Evolutionary conservation across 2,888 invertebrate genomes (phyloP), one percentile per base, ranked within the genome.

Genomic region (Petrolisthes manimaculis): DNA sequence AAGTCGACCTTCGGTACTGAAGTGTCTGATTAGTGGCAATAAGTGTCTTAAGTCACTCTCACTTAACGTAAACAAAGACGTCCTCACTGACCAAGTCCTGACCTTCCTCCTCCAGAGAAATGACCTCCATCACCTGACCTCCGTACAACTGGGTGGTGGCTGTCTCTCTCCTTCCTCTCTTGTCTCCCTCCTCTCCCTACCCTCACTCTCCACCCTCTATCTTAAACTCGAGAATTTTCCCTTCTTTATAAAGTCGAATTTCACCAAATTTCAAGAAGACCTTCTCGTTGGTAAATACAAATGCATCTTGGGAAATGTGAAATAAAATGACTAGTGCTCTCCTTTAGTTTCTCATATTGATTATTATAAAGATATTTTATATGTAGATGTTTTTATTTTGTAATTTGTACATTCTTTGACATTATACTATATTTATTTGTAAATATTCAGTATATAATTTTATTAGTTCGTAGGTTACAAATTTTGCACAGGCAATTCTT

Each of bases 31-130:
- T 51, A 24, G 21, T 54, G 51, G 81, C 2, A 86, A 86, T 51
- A 56, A 4, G 37, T 55, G 81, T 0, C 75, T 86, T n/a, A 67
- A 69, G 51, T 54, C 67, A 4, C 69, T 86, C n/a, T 14, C 37
- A 12, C 56, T 86, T 0, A 74, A 71, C 24, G 86, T 86, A 24
- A 86, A 86, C 54, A 80, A 81, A 51, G 81, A 86, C 69, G 86
- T 56, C 24, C 71, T 86, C 55, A 86, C 80, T 5, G 86, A 86
- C 81, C n/a, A 69, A 12, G 75, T 81, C n/a, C n/a, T 86, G 3
- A 37, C 4, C 54, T 55, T 54, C 53, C 71, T 86, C 24, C 74
- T 81, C 55, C 21, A 71, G 14, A 71, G 79, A 5, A 86, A 86
- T n/a, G 71, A 81, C 51, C 69, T 86, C 18, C 53, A 21, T 14